phyloP scores from a whole-genome alignment of 2,113 vertebrate genomes.

The Serilophus lunatus region DNA sequence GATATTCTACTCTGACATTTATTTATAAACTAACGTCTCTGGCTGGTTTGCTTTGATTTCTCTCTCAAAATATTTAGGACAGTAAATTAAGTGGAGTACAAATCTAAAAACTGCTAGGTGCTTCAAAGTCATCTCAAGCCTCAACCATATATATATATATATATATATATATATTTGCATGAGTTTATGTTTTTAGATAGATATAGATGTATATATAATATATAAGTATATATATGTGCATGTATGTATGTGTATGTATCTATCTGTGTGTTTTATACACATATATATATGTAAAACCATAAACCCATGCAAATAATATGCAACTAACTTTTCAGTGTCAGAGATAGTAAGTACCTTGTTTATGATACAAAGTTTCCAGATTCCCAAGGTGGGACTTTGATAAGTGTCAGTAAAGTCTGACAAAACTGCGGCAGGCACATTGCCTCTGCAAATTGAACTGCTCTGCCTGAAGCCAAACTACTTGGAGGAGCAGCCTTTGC shows the following conservation, averaged over 20 bases:
- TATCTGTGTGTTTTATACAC: too few species aligned
- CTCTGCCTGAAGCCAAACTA: background rate
- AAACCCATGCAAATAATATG: background rate
- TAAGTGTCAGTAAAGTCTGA: background rate
- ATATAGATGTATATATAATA: too few species aligned
- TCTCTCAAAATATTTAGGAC: background rate
- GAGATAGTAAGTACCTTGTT: background rate
- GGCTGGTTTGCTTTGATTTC: background rate
- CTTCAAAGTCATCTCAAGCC: background rate
- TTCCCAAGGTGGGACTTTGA: background rate
- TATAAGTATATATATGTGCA: too few species aligned
- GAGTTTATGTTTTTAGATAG: too few species aligned
- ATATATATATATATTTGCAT: too few species aligned
- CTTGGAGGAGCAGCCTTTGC: background rate
- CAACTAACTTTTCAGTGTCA: background rate
- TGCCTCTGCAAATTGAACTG: background rate
- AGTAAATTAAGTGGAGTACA: background rate
- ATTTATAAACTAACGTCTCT: background rate
- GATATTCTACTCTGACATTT: background rate
- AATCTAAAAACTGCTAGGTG: background rate
- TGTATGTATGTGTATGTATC: too few species aligned
- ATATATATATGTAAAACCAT: background rate
- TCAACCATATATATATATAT: background rate
- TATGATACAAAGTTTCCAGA: background rate
- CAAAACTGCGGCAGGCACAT: background rate